Percentiles rank a stretch among this genome's conserved stretches.
Conservation (phyloP, 2,797 vertebrate genomes). For the Sus cebifrons region DNA sequence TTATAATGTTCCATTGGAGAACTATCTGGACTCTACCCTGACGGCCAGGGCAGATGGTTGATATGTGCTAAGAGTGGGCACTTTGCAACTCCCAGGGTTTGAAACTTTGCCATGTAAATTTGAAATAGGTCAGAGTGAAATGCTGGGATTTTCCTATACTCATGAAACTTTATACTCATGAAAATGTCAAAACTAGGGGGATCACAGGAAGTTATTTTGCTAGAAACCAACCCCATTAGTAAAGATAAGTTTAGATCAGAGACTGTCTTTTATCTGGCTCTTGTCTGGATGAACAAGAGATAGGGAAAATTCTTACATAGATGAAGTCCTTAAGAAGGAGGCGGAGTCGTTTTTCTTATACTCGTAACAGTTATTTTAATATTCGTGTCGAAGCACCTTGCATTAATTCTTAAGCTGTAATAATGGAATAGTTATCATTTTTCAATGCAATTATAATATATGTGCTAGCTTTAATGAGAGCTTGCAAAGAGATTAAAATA, state of each 20-base stretch:
- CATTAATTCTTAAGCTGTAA: slow-evolving; percentile 1
- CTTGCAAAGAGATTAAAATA: slow-evolving; percentile 20
- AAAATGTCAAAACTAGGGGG: slow-evolving; percentile 48
- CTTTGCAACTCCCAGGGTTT: not conserved
- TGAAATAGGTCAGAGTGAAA: slow-evolving; percentile 9
- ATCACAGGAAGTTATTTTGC: slow-evolving; percentile 12
- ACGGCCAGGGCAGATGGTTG: slow-evolving; percentile 35
- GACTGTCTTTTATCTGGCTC: not conserved
- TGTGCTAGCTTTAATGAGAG: slow-evolving; percentile 21
- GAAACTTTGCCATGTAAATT: slow-evolving; percentile 40
- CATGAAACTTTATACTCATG: not conserved
- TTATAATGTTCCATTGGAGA: slow-evolving; percentile 59
- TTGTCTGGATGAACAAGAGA: not conserved
- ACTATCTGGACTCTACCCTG: not conserved
- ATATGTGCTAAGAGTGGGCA: slow-evolving; percentile 64
- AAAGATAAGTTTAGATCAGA: slow-evolving; percentile 10
- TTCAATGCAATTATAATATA: not conserved
- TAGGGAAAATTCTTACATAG: slow-evolving; percentile 1
- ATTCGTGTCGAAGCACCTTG: not conserved
- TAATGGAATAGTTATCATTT: slow-evolving; percentile 34
- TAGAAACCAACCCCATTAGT: slow-evolving; percentile 29
- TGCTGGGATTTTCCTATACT: slow-evolving; percentile 39
- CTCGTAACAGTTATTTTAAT: not conserved
- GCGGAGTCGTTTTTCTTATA: not conserved
- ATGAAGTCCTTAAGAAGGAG: not conserved